These are phyloP conservation scores for Dolichomitus sp. DNA, from an alignment of 2,888 invertebrate genomes.

Conservation along the genomic window DNA sequence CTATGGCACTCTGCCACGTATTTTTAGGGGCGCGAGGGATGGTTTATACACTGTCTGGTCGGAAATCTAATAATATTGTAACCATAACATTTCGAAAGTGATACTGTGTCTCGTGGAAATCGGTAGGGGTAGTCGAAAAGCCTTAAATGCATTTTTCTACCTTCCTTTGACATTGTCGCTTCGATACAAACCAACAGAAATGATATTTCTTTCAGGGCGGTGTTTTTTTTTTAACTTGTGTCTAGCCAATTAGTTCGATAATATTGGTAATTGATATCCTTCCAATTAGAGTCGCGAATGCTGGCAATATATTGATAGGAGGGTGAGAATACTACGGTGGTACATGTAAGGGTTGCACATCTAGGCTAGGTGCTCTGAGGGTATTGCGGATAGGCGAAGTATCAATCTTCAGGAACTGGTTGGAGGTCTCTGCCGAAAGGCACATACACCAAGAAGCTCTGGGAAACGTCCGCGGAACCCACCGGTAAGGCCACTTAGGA, in stretches of 20 bases:
- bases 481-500: slow-evolving; percentile 81
- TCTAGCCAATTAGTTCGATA: not conserved
- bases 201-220: not conserved
- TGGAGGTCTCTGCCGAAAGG: slow-evolving; percentile 12
- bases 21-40: slow-evolving; percentile 5
- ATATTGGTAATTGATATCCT: slow-evolving; percentile 72
- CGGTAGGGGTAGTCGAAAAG: not conserved
- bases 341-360: slow-evolving; percentile 6
- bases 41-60: slow-evolving; percentile 21
- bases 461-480: slow-evolving; percentile 71
- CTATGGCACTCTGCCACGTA: not conserved
- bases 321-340: slow-evolving; percentile 33
- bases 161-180: not conserved
- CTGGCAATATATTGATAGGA: slow-evolving; percentile 22
- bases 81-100: slow-evolving; percentile 36
- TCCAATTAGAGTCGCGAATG: slow-evolving; percentile 71
- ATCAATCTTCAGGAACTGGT: slow-evolving; percentile 69
- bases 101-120: not conserved
- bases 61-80: slow-evolving; percentile 42
- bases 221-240: not conserved
- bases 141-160: not conserved
- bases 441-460: slow-evolving; percentile 31
- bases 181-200: not conserved
- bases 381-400: slow-evolving; percentile 80
- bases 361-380: slow-evolving; percentile 21